Base-by-base conservation (phyloP, 1,140 invertebrate species). In the Heliconius himera region DNA sequence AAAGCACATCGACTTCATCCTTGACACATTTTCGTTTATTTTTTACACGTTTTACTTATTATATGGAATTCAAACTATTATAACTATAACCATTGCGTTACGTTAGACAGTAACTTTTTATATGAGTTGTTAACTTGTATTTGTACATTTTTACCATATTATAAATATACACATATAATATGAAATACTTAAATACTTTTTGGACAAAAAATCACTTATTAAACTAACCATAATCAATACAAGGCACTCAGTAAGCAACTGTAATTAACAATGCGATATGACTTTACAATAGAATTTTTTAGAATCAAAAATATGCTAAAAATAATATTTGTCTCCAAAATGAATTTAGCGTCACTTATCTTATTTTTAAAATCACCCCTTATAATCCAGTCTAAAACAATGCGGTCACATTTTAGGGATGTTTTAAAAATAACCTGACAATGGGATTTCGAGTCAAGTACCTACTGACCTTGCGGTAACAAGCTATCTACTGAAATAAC, bases 381-480 rank as follows among this genome's bases (percentile, higher is more conserved):
- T 54, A 54, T 54, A 54, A 54, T 54, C 16, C n/a, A 20, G n/a
- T 60, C 18, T 60, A 56, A 74, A 74, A 74, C 73, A 33, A 54
- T 41, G 49, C 73, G 73, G 73, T 56, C 73, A 74, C 49, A 56
- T 75, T 75, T 75, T 60, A 75, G 54, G 74, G 54, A 75, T 36
- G n/a, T 11, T 38, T 75, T 75, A 75, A 74, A 74, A 74, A 74
- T 74, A 74, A 56, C 73, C 54, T 56, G 73, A 74, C 73, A 74
- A 74, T 74, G 54, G 73, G 49, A 29, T 26, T 74, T 36, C 73
- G 49, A 74, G 73, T 74, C 49, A 74, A 74, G 73, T 74, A 22
- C 26, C 26, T 74, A 13, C 29, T 56, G 73, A 74, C 73, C 73
- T 60, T 74, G 73, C 3, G 33, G 73, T 74, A 29, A 60, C 73